phyloP scores from a whole-genome alignment of 2,888 invertebrate species.

The Uropetala carovei region DNA sequence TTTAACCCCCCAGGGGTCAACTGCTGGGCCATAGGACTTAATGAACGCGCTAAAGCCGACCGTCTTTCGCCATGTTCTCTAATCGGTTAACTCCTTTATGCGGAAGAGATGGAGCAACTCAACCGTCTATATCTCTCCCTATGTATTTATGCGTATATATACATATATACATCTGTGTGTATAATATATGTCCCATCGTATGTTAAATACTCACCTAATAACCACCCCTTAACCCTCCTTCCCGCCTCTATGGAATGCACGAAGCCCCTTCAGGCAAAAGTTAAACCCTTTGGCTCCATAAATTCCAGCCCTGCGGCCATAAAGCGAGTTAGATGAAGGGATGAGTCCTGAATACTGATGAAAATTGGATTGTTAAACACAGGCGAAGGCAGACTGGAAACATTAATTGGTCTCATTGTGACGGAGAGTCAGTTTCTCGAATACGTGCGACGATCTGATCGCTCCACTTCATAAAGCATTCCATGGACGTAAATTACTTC shows the following conservation, averaged over 20 bases:
- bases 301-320: constrained; percentile 8
- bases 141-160: too few species aligned
- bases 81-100: constrained; percentile 30
- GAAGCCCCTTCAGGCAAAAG: background rate
- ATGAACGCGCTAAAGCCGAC: constrained; percentile 27
- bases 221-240: background rate
- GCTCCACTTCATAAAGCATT: constrained; percentile 9
- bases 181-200: background rate
- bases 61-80: background rate
- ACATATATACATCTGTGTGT: too few species aligned
- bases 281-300: constrained; percentile 56
- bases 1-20: constrained; percentile 45
- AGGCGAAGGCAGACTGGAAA: constrained; percentile 11
- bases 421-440: constrained; percentile 25
- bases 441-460: background rate
- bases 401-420: constrained; percentile 58
- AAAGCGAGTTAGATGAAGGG: constrained; percentile 14
- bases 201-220: background rate
- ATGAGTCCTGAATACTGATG: constrained; percentile 53
- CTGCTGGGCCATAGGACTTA: background rate
- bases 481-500: constrained; percentile 35
- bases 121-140: background rate
- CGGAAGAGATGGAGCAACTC: constrained; percentile 54
- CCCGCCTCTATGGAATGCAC: too few species aligned
- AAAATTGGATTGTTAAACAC: constrained; percentile 48